These are phyloP conservation scores for Apogon talboti DNA, from an alignment of 2,797 vertebrate species.

Conservation along the genomic window DNA sequence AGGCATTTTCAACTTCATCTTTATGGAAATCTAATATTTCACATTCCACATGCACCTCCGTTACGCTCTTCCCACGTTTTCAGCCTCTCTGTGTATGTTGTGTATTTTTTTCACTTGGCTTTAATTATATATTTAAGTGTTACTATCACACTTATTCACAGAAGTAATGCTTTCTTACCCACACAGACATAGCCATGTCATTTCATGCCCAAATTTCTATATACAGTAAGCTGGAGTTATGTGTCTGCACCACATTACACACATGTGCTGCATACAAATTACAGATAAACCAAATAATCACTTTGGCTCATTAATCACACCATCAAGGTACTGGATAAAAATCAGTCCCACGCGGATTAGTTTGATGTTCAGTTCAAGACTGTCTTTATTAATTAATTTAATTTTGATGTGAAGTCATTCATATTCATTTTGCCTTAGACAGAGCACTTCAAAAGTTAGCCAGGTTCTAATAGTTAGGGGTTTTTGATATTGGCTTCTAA, in stretches of 20 bases:
- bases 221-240: neutral
- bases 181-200: neutral
- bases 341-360: too few species aligned
- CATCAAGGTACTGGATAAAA: too few species aligned
- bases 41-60: conserved; percentile 20
- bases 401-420: too few species aligned
- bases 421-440: too few species aligned
- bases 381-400: too few species aligned
- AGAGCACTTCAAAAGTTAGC: too few species aligned
- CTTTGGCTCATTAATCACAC: too few species aligned
- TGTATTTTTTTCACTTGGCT: neutral
- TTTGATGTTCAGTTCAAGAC: too few species aligned
- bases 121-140: neutral
- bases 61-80: neutral
- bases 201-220: neutral
- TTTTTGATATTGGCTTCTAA: too few species aligned
- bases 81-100: neutral
- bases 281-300: too few species aligned
- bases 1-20: conserved; percentile 34
- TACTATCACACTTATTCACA: conserved; percentile 13
- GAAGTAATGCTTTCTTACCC: neutral
- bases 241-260: neutral
- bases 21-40: conserved; percentile 47
- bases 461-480: too few species aligned
- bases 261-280: too few species aligned